These are phyloP conservation scores for Carterocephalus palaemon DNA, from an alignment of 2,888 invertebrate genomes.

Conservation along the genomic window DNA sequence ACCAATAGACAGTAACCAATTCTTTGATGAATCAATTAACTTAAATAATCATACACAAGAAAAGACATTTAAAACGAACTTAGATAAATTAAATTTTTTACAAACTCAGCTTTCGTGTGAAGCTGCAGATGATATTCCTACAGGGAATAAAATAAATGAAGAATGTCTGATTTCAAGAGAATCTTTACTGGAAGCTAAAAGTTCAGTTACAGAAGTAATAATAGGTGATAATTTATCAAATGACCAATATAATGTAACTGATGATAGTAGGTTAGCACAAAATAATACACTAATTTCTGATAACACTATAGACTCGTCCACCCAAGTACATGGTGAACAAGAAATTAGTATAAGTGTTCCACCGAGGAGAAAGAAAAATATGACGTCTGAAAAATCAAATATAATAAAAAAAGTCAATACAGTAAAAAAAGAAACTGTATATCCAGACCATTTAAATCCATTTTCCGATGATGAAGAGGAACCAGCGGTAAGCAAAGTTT, in stretches of 20 bases:
- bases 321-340: slow-evolving; percentile 41
- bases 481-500: slow-evolving; percentile 40
- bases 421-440: slow-evolving; percentile 50
- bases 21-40: slow-evolving; percentile 42
- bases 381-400: slow-evolving; percentile 36
- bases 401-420: slow-evolving; percentile 33
- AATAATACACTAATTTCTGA: slow-evolving; percentile 38
- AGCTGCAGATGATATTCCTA: slow-evolving; percentile 38
- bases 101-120: slow-evolving; percentile 62
- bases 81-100: slow-evolving; percentile 65
- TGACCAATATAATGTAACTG: slow-evolving; percentile 58
- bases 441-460: slow-evolving; percentile 91
- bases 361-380: slow-evolving; percentile 64
- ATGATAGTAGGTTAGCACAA: slow-evolving; percentile 63
- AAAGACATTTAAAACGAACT: slow-evolving; percentile 61
- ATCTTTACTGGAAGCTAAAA: slow-evolving; percentile 23
- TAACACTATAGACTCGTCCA: slow-evolving; percentile 32
- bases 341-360: slow-evolving; percentile 63
- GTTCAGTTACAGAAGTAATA: background rate
- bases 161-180: slow-evolving; percentile 20
- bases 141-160: slow-evolving; percentile 13
- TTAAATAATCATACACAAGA: slow-evolving; percentile 43
- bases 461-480: slow-evolving; percentile 85
- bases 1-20: slow-evolving; percentile 24
- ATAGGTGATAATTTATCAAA: slow-evolving; percentile 25